Conservation (phyloP, 2,888 invertebrate species). For the Augiades crinisus region DNA sequence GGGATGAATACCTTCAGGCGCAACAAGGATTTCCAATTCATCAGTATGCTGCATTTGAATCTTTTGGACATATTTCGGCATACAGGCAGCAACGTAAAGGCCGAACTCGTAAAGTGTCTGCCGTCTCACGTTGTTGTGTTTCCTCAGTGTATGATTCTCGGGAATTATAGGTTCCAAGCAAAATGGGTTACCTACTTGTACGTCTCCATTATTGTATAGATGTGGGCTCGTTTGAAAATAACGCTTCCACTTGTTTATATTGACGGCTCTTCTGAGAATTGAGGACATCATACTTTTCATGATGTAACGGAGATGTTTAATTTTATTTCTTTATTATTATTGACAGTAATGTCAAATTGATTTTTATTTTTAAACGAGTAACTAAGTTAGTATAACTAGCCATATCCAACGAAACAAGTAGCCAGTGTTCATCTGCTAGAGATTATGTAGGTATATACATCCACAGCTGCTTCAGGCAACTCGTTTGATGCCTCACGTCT, state of each 20-base stretch:
- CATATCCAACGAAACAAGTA: no score
- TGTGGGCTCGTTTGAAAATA: slow-evolving; percentile 22
- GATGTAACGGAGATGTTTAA: neutral
- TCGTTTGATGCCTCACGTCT: no score
- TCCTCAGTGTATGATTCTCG: slow-evolving; percentile 48
- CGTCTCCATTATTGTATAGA: slow-evolving; percentile 31
- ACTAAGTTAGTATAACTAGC: no score
- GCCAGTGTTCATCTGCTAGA: no score
- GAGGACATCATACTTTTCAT: neutral
- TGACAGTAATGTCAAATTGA: slow-evolving; percentile 2
- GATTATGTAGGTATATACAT: no score
- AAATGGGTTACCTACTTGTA: slow-evolving; percentile 44
- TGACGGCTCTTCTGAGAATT: neutral
- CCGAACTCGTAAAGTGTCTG: slow-evolving; percentile 67
- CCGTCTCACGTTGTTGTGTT: slow-evolving; percentile 55
- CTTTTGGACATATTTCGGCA: slow-evolving; percentile 69
- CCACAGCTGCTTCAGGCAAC: no score
- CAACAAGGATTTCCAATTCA: slow-evolving; percentile 61
- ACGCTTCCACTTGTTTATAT: slow-evolving; percentile 14
- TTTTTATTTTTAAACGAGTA: neutral
- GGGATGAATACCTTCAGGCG: slow-evolving; percentile 58
- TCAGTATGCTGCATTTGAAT: slow-evolving; percentile 65
- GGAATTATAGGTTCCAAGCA: slow-evolving; percentile 50
- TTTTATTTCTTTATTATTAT: no score
- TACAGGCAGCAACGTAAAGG: slow-evolving; percentile 63